A percentile compares a stretch with the other conserved stretches of the same genome.
These are phyloP conservation scores for Euborellia annulipes DNA, from an alignment of 1,140 invertebrate species.

Conservation along the genomic window DNA sequence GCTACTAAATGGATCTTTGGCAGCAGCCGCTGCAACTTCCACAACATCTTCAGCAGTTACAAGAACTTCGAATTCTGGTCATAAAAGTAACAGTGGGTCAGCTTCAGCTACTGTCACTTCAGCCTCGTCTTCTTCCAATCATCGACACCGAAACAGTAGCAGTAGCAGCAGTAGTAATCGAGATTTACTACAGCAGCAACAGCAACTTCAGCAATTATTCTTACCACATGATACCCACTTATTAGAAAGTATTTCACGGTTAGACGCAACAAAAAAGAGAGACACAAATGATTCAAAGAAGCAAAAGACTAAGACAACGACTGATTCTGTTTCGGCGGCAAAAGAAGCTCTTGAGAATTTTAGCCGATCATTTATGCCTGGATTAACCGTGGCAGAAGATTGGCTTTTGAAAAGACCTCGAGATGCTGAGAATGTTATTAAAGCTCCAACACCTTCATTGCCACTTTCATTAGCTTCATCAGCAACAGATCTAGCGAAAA, in stretches of 20 bases:
- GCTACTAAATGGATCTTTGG: constrained; percentile 50
- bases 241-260: constrained; percentile 35
- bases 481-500: constrained; percentile 48
- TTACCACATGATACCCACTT: constrained; percentile 44
- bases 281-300: constrained; percentile 7
- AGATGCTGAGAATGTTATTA: constrained; percentile 28
- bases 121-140: constrained; percentile 24
- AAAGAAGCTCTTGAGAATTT: constrained; percentile 8
- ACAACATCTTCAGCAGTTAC: constrained; percentile 25
- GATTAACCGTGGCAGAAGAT: constrained; percentile 22
- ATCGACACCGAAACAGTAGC: constrained; percentile 6
- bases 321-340: neutral
- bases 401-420: constrained; percentile 28
- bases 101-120: constrained; percentile 27
- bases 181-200: constrained; percentile 24
- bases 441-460: constrained; percentile 41
- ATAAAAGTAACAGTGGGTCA: constrained; percentile 13
- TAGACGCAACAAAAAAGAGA: constrained; percentile 24
- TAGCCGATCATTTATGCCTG: constrained; percentile 15
- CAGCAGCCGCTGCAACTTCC: constrained; percentile 32
- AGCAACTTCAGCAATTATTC: constrained; percentile 39
- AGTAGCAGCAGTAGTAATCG: constrained; percentile 14
- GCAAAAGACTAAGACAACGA: neutral
- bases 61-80: constrained; percentile 26
- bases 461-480: constrained; percentile 49